Base-by-base conservation (phyloP, 2,888 invertebrate species). In the Scrobipalpa costella region DNA sequence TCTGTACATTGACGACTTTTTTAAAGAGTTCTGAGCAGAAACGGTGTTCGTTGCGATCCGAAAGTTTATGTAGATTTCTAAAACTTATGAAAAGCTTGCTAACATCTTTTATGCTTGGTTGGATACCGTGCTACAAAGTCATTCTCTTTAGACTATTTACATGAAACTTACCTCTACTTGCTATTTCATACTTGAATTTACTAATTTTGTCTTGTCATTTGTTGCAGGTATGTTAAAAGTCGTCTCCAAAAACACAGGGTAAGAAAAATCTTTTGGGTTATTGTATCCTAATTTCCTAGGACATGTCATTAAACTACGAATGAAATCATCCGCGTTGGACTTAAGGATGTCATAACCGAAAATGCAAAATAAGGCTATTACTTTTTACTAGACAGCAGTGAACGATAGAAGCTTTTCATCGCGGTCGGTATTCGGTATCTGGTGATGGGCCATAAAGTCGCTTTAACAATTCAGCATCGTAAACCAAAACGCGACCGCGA, bases 391-490 rank as follows among this genome's bases (percentile, higher is more conserved):
- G 58, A 62, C 55, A 61, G 44, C 63, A 50, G 49, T 47, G 61
- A 65, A 63, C 63, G 65, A 63, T 57, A 49, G 60, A 27, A 60
- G 60, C 57, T 59, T 62, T 63, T 63, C 63, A 62, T 61, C 61
- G 63, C 33, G 44, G 62, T 63, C 11, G 21, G 60, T 62, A 63
- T 63, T 55, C 55, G 47, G 60, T 62, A 63, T 63, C 66, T 50
- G 21, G 66, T 63, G 62, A 68, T 70, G 65, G 67, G 67, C 72
- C 69, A 73, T 78, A 78, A 81, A 83, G 71, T 71, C 70, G 67
- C 69, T 71, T 68, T 72, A 76, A 79, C 78, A 79, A 78, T 77
- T 78, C 74, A 76, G 72, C 72, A 73, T 77, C 81, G 77, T 83
- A 83, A 83, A 83, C 68, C 62, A 66, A 61, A 69, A 68, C 67